A percentile compares a stretch with the other conserved stretches of the same genome.
phyloP scores from a whole-genome alignment of 2,888 invertebrate genomes.

The Strigamia transsilvanica region DNA sequence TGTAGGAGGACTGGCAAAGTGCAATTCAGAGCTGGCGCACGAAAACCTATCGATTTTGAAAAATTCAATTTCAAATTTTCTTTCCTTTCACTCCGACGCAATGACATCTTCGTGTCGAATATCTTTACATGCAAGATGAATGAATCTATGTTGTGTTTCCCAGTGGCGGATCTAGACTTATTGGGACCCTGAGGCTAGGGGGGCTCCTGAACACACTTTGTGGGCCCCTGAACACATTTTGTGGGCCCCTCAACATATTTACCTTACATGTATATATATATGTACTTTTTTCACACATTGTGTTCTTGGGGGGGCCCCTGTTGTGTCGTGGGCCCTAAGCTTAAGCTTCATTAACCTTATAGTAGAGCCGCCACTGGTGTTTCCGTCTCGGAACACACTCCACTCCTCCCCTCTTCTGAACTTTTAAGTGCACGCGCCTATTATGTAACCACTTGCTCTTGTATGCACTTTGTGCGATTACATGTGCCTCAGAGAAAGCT shows the following conservation, averaged over 20 bases:
- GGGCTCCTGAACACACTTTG: no score
- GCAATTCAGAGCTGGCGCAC: constrained; percentile 13
- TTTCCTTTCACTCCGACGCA: constrained; percentile 6
- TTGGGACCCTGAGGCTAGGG: no score
- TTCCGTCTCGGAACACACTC: not conserved
- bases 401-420: not conserved
- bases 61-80: constrained; percentile 49
- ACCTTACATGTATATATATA: no score
- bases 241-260: no score
- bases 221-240: no score
- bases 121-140: constrained; percentile 17
- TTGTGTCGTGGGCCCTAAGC: no score
- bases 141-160: constrained; percentile 12
- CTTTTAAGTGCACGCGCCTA: not conserved
- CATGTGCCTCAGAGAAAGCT: not conserved
- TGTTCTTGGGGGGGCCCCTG: no score
- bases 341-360: no score
- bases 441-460: not conserved
- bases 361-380: no score
- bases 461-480: not conserved
- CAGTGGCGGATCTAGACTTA: no score
- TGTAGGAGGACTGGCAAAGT: not conserved
- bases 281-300: no score
- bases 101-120: constrained; percentile 26
- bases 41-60: constrained; percentile 11